Conservation (phyloP, 2,113 vertebrate species). For the Zosterops borbonicus region DNA sequence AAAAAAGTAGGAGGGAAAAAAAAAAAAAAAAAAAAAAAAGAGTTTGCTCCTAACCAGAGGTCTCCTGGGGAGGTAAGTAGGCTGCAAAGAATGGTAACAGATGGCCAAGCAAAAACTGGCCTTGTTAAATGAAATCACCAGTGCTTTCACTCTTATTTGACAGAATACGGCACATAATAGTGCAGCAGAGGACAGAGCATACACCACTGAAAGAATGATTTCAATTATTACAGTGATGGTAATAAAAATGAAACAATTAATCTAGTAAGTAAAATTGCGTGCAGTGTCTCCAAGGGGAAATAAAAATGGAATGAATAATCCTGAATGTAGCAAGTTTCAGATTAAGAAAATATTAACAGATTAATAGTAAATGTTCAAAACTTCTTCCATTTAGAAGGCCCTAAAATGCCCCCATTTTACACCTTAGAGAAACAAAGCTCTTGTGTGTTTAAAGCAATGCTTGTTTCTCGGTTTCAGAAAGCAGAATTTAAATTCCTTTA, state of each 20-base stretch:
- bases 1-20: too few species aligned
- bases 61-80: slow-evolving; percentile 8
- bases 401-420: not conserved
- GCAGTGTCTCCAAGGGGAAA: not conserved
- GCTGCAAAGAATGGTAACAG: slow-evolving; percentile 35
- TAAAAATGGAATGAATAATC: not conserved
- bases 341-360: not conserved
- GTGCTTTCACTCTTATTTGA: not conserved
- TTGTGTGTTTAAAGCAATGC: not conserved
- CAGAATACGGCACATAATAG: not conserved
- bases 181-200: not conserved
- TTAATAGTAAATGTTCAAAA: not conserved
- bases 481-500: not conserved
- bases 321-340: not conserved
- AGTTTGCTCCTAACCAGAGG: not conserved
- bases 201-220: not conserved
- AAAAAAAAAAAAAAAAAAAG: fast-evolving
- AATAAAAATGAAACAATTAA: not conserved
- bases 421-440: not conserved
- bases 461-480: not conserved
- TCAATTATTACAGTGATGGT: not conserved
- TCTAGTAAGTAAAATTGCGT: not conserved
- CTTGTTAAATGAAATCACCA: slow-evolving; percentile 7
- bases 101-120: slow-evolving; percentile 1
- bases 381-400: not conserved